These are phyloP conservation scores for Leistus spinibarbis DNA, from an alignment of 2,888 invertebrate genomes.

Conservation along the genomic window DNA sequence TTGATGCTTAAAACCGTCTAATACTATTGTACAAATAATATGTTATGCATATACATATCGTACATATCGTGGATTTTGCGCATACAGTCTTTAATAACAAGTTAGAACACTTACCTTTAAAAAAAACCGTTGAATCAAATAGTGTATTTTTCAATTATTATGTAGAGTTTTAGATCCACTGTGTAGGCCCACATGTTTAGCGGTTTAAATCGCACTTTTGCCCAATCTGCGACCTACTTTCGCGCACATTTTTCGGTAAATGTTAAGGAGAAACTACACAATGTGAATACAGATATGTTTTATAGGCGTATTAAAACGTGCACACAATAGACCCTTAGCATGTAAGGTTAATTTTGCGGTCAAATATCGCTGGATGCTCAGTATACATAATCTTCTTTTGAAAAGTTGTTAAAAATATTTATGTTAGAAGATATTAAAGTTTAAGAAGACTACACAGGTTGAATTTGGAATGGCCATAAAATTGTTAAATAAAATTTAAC, in stretches of 20 bases:
- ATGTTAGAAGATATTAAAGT: conserved; percentile 21
- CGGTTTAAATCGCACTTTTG: conserved; percentile 20
- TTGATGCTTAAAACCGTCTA: too few species aligned
- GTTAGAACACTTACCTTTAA: too few species aligned
- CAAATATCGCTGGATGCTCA: conserved; percentile 9
- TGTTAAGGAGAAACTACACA: conserved; percentile 36
- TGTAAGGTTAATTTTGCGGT: conserved; percentile 39
- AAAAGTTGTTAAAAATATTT: conserved; percentile 30
- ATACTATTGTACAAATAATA: too few species aligned
- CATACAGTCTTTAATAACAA: too few species aligned
- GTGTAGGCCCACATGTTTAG: too few species aligned
- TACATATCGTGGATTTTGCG: too few species aligned
- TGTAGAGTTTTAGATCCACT: too few species aligned
- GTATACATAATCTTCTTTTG: conserved; percentile 13
- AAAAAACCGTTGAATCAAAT: too few species aligned
- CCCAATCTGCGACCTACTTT: conserved; percentile 31
- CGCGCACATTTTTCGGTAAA: conserved; percentile 28
- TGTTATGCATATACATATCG: too few species aligned
- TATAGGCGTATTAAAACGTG: conserved; percentile 30
- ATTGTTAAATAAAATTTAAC: neutral
- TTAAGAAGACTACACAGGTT: conserved; percentile 23
- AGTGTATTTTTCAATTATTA: too few species aligned
- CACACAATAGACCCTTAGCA: conserved; percentile 15
- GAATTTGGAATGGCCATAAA: neutral
- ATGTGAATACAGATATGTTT: conserved; percentile 16